These are phyloP conservation scores for Nomada lathburiana DNA, from an alignment of 2,888 invertebrate species.

Conservation along the genomic window DNA sequence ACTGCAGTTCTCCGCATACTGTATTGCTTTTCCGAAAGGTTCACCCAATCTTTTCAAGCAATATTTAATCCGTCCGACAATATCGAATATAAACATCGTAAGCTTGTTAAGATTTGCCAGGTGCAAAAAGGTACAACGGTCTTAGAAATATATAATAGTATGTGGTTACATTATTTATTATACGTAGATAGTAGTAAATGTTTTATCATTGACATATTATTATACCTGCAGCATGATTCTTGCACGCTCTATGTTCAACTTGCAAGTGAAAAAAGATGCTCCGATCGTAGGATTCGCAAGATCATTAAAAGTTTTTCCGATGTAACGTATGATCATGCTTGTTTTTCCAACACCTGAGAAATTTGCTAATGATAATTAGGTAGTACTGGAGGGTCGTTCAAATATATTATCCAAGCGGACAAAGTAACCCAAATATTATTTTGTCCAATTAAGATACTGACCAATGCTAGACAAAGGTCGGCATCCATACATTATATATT, in stretches of 20 bases:
- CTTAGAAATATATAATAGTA: too few relatives aligned
- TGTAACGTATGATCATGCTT: slow-evolving; percentile 92
- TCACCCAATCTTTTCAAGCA: too few relatives aligned
- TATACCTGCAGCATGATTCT: slow-evolving; percentile 91
- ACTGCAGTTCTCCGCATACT: not conserved
- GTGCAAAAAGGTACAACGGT: too few relatives aligned
- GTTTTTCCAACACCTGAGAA: slow-evolving; percentile 95
- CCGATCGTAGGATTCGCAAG: slow-evolving; percentile 94
- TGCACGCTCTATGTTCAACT: slow-evolving; percentile 89
- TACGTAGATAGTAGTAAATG: not conserved
- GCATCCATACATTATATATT: not conserved
- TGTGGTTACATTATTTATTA: not conserved
- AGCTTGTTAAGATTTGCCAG: too few relatives aligned
- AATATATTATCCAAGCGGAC: not conserved
- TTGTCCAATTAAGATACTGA: not conserved
- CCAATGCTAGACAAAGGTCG: not conserved
- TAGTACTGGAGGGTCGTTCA: not conserved
- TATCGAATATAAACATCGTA: too few relatives aligned
- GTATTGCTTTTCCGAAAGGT: too few relatives aligned
- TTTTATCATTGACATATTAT: not conserved
- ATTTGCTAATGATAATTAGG: slow-evolving; percentile 6
- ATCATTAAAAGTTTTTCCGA: slow-evolving; percentile 91
- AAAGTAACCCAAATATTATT: not conserved
- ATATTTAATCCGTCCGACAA: too few relatives aligned
- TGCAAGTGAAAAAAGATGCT: slow-evolving; percentile 95